phyloP scores from a whole-genome alignment of 92 coral and sea anemone genomes.

The Ricordea florida region DNA sequence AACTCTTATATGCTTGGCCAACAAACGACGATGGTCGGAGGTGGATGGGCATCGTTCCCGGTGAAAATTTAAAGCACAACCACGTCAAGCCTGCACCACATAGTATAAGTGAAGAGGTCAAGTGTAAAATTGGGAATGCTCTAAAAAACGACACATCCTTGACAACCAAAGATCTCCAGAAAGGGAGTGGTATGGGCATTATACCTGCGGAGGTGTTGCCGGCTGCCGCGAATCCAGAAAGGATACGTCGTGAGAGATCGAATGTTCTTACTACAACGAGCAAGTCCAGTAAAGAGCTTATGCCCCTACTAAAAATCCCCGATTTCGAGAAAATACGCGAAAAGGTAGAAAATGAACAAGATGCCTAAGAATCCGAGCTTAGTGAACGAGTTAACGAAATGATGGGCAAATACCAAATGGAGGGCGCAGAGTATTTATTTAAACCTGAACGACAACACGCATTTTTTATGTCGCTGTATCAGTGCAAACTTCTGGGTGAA shows the following conservation, averaged over 20 bases:
- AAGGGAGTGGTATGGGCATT: constrained; percentile 52
- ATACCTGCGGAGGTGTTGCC: constrained; percentile 40
- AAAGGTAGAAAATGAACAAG: constrained; percentile 39
- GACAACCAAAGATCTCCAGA: constrained; percentile 45
- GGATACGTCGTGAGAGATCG: constrained; percentile 29
- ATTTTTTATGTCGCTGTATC: constrained; percentile 54
- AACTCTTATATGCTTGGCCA: constrained; percentile 48
- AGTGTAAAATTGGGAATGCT: constrained; percentile 7
- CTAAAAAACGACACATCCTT: background rate
- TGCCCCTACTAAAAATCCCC: constrained; percentile 13
- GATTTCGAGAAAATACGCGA: constrained; percentile 9
- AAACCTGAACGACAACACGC: constrained; percentile 33
- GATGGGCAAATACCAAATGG: constrained; percentile 62
- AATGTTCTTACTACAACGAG: background rate
- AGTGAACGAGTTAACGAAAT: constrained; percentile 27
- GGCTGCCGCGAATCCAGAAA: constrained; percentile 51
- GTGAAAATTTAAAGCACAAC: constrained; percentile 6
- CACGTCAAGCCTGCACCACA: constrained; percentile 50
- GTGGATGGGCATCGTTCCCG: constrained; percentile 19
- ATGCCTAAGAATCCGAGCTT: background rate
- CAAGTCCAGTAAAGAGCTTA: background rate
- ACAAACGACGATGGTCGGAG: constrained; percentile 23
- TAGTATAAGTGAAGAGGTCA: background rate
- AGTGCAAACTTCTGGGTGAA: constrained; percentile 4
- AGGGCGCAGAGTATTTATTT: constrained; percentile 53